Conservation (phyloP, 2,113 vertebrate species). For the Nothobranchius furzeri region DNA sequence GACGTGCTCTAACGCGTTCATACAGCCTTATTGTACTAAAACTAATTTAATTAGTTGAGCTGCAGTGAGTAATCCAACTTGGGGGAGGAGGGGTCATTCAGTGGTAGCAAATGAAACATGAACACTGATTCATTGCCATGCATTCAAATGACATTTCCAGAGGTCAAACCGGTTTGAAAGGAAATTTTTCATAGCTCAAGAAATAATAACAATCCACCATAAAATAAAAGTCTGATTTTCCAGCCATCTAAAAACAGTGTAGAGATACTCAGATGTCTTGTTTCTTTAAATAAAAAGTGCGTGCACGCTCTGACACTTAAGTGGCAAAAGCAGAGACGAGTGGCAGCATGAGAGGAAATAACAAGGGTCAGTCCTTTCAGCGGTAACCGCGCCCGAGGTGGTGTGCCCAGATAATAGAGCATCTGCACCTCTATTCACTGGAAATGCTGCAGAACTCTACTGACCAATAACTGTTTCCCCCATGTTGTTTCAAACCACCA, state of each 20-base stretch:
- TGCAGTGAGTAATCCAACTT: neutral
- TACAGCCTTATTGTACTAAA: neutral
- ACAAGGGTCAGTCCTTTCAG: constrained; percentile 33
- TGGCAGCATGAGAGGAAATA: constrained; percentile 15
- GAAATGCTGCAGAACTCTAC: constrained; percentile 13
- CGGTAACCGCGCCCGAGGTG: constrained; percentile 17
- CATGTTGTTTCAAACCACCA: constrained; percentile 9
- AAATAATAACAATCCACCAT: neutral
- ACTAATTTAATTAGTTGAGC: neutral
- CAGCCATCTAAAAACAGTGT: neutral
- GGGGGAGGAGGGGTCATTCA: neutral
- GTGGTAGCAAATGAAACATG: neutral
- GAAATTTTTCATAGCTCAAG: neutral
- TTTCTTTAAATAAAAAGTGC: constrained; percentile 31
- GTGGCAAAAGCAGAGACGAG: constrained; percentile 14
- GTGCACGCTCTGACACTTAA: constrained; percentile 34
- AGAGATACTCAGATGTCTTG: constrained; percentile 13
- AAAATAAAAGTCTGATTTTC: neutral
- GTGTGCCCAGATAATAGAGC: constrained; percentile 25
- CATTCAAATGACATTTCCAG: neutral
- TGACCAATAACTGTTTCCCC: neutral
- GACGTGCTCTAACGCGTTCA: neutral
- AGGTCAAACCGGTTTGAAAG: constrained; percentile 3
- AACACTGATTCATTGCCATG: neutral
- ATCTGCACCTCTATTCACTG: constrained; percentile 28